These are phyloP conservation scores for Ametastegia equiseti DNA, from an alignment of 2,888 invertebrate species.

Conservation along the genomic window DNA sequence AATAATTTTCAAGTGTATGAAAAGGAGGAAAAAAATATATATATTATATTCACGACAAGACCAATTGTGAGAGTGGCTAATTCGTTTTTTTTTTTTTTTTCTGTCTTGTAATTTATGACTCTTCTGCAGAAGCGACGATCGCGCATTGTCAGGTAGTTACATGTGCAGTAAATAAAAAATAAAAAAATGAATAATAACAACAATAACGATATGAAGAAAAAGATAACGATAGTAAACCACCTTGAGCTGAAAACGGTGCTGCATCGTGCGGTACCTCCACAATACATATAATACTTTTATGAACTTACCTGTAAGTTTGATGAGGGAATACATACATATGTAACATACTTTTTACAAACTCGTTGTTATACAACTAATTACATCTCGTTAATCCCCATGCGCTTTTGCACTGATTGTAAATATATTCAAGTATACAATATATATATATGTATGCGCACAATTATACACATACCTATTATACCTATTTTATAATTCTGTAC, in stretches of 20 bases:
- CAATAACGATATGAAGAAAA: background rate
- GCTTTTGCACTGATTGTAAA: background rate
- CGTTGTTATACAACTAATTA: slow-evolving; percentile 28
- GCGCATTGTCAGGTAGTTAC: background rate
- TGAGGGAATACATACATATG: background rate
- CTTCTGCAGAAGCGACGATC: background rate
- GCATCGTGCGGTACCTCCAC: background rate
- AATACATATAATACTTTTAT: background rate
- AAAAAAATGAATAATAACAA: background rate
- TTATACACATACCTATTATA: too few relatives aligned
- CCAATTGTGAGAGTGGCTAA: too few relatives aligned
- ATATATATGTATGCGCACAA: background rate
- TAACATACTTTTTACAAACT: background rate
- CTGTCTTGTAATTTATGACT: too few relatives aligned
- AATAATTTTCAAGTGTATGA: too few relatives aligned
- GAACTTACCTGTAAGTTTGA: background rate
- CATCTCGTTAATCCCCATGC: background rate
- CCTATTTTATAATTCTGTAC: too few relatives aligned
- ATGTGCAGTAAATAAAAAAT: background rate
- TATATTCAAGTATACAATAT: background rate
- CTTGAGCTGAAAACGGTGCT: slow-evolving; percentile 21
- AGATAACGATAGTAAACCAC: slow-evolving; percentile 30
- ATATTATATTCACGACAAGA: too few relatives aligned
- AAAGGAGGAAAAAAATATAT: too few relatives aligned
- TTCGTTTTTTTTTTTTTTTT: too few relatives aligned